Conservation (phyloP, 1,140 invertebrate genomes). For the Drepana arcuata region DNA sequence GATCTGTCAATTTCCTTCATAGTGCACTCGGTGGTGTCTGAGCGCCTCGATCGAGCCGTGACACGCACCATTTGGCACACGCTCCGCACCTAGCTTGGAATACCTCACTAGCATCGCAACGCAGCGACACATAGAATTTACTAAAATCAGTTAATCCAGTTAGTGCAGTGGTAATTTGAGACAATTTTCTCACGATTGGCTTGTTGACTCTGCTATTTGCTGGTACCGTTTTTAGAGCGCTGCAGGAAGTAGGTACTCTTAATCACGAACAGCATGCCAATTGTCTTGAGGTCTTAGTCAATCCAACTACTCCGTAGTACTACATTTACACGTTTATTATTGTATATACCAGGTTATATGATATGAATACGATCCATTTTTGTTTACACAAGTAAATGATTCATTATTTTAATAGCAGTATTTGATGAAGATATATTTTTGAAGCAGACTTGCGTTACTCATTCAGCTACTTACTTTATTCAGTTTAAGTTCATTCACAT, state of each 20-base stretch:
- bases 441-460: no score
- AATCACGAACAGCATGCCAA: slow-evolving; percentile 15
- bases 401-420: no score
- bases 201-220: slow-evolving; percentile 44
- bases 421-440: no score
- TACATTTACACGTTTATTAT: no score
- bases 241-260: slow-evolving; percentile 14
- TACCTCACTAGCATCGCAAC: slow-evolving; percentile 1
- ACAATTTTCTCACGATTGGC: slow-evolving; percentile 46
- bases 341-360: no score
- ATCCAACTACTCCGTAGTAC: no score
- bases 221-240: slow-evolving; percentile 15
- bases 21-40: slow-evolving; percentile 30
- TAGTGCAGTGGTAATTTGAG: slow-evolving; percentile 50
- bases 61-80: slow-evolving; percentile 36
- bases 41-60: slow-evolving; percentile 33
- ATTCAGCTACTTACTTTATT: no score
- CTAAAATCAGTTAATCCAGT: slow-evolving; percentile 57
- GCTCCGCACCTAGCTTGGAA: no score
- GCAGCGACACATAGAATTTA: slow-evolving; percentile 23
- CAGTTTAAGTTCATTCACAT: no score
- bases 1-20: slow-evolving; percentile 50
- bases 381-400: no score
- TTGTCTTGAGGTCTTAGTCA: no score
- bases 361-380: no score